Evolutionary conservation across 2,888 invertebrate genomes (phyloP), one percentile per base, ranked within the genome.

Genomic region (Phasia obesa): DNA sequence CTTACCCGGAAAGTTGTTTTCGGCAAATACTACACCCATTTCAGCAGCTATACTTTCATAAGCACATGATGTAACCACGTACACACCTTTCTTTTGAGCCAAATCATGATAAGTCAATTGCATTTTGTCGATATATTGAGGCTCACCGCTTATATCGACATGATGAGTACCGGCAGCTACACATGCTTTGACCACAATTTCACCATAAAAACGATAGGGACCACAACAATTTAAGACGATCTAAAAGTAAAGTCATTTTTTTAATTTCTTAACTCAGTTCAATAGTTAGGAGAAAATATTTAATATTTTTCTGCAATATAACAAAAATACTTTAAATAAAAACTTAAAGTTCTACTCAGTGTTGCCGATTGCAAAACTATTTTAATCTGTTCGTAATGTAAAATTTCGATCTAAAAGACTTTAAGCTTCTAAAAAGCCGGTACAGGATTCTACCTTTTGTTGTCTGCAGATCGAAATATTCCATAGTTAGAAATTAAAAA

Each of bases 191-290:
- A 86, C 85, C 2, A 86, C 85, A 21, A 62, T 31, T 67, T 86
- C 86, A 6, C 86, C 86, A 64, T 85, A 84, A 13, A 84, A 62
- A 0, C 75, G 78, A 71, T 84, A 86, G 1, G 86, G 86, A 0
- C 86, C 86, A 25, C 85, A 85, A 27, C 85, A 85, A 42, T 86
- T 86, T 11, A 86, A 47, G 27, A 86, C 49, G 9, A 86, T 73
- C 86, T 86, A 19, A 27, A 80, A 47, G 42, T 0, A 11, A 35
- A 35, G 9, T 9, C n/a, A n/a, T n/a, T n/a, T n/a, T n/a, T n/a
- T n/a, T n/a, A n/a, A n/a, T n/a, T n/a, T n/a, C n/a, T n/a, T n/a
- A n/a, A n/a, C n/a, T n/a, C n/a, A n/a, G n/a, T n/a, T n/a, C n/a
- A n/a, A n/a, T n/a, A n/a, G 9, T 35, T 35, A 2, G 2, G 11